These are phyloP conservation scores for Musca domestica DNA, from an alignment of 1,140 invertebrate genomes.

Conservation along the genomic window DNA sequence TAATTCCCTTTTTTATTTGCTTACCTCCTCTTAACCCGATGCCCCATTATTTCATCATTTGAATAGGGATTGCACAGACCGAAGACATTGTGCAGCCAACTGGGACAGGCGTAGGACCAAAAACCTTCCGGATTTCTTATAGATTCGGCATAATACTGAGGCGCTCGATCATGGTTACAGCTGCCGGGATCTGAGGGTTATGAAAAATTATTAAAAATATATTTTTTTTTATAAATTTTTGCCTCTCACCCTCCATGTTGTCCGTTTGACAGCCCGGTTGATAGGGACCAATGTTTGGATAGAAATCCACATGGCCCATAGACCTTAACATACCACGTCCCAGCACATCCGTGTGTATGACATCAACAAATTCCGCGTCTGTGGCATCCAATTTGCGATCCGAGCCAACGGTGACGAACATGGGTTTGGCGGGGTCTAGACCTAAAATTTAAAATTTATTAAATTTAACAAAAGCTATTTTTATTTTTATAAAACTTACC, in stretches of 20 bases:
- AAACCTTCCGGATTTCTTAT: slow-evolving; percentile 67
- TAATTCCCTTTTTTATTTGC: background rate
- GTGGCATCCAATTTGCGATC: slow-evolving; percentile 57
- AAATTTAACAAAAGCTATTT: slow-evolving; percentile 25
- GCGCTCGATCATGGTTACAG: slow-evolving; percentile 66
- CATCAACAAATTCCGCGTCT: slow-evolving; percentile 60
- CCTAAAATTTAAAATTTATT: slow-evolving; percentile 40
- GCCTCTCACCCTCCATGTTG: slow-evolving; percentile 56
- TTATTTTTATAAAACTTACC: no score
- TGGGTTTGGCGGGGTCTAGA: slow-evolving; percentile 62
- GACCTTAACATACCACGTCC: slow-evolving; percentile 54
- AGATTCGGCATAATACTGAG: slow-evolving; percentile 69
- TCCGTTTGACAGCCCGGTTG: slow-evolving; percentile 63
- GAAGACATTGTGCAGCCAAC: slow-evolving; percentile 63
- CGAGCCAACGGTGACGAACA: slow-evolving; percentile 56
- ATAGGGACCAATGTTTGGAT: slow-evolving; percentile 60
- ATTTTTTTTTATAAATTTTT: background rate
- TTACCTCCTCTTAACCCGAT: slow-evolving; percentile 41
- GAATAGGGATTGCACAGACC: slow-evolving; percentile 57
- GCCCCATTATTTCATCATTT: slow-evolving; percentile 63
- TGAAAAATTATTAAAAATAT: no score
- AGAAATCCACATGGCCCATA: slow-evolving; percentile 65
- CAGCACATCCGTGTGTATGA: slow-evolving; percentile 66
- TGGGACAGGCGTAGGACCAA: slow-evolving; percentile 67
- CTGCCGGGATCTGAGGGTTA: slow-evolving; percentile 60